Evolutionary conservation across 2,113 vertebrate genomes (phyloP), one percentile per base, ranked within the genome.

Genomic region (Sula dactylatra): DNA sequence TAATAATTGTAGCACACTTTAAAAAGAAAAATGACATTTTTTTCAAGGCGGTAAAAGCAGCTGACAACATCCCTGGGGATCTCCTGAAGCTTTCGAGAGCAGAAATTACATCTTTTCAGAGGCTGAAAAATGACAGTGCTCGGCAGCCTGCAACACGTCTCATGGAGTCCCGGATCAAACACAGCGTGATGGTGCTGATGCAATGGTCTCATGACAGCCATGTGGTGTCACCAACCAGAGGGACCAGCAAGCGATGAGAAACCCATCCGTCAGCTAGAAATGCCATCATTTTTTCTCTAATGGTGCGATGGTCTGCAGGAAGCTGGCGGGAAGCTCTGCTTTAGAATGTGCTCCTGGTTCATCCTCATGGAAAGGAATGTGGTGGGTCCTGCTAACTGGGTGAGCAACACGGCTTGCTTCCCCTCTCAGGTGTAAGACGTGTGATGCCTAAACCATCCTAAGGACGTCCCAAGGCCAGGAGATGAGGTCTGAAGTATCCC

Each of bases 11-110:
- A 83, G 76, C 83, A 77, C 73, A 92, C 89, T 92, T 96, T 90
- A 93, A 56, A 94, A 94, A 94, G 93, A 97, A 94, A 97, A 94
- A 95, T 65, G 89, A 82, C 93, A 38, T 94, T 95, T 86, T 94
- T 95, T 95, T 59, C 87, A 17, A 95, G 91, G 83, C 72, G 2
- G 59, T 80, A 86, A 91, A 96, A 96, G 96, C 96, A 74, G 69
- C 67, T 88, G 94, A 91, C 88, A 56, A 86, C 78, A 32, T 95
- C 95, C 86, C 88, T 2, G 1, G 95, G 93, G 96, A 96, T 61
- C 73, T 72, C 88, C 94, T 17, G 11, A 29, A 82, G 90, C 96
- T 94, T 96, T 94, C 50, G 31, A 94, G 94, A 96, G 90, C 70
- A 97, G 93, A 94, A 96, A 91, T 94, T 66, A 34, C 91, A 84